A percentile compares a stretch with the other conserved stretches of the same genome.
Conservation (phyloP, 1,140 invertebrate genomes). For the Galleria mellonella region DNA sequence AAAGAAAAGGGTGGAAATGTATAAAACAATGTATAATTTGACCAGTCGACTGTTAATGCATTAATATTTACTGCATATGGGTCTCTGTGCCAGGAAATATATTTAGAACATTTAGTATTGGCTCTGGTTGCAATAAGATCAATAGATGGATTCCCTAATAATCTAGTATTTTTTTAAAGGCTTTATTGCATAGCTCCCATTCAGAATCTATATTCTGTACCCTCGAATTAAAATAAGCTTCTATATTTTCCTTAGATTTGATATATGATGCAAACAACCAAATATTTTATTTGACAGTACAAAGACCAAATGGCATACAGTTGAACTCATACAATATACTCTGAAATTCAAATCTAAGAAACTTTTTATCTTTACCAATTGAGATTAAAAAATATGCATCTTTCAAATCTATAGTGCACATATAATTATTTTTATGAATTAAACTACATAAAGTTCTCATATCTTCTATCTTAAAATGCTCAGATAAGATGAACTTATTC, state of each 20-base stretch:
- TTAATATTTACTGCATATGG: neutral
- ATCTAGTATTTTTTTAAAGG: neutral
- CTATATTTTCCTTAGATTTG: conserved; percentile 4
- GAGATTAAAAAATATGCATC: no score
- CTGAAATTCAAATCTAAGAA: no score
- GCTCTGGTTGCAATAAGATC: conserved; percentile 2
- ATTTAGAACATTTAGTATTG: conserved; percentile 1
- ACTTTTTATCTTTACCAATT: no score
- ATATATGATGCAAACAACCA: no score
- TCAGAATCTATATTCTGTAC: neutral
- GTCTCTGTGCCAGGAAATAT: neutral
- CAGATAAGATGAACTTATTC: no score
- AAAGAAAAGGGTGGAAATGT: conserved; percentile 3
- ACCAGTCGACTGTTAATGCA: conserved; percentile 2
- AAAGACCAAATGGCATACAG: no score
- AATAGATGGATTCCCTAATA: neutral
- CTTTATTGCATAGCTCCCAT: neutral
- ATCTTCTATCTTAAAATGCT: no score
- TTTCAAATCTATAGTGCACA: no score
- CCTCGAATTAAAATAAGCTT: conserved; percentile 8
- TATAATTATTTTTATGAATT: no score
- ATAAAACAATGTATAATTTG: neutral
- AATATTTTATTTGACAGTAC: no score
- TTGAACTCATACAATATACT: no score
- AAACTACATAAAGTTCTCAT: no score